These are phyloP conservation scores for Lasioglossum malachurum DNA, from an alignment of 2,888 invertebrate genomes.

Conservation along the genomic window DNA sequence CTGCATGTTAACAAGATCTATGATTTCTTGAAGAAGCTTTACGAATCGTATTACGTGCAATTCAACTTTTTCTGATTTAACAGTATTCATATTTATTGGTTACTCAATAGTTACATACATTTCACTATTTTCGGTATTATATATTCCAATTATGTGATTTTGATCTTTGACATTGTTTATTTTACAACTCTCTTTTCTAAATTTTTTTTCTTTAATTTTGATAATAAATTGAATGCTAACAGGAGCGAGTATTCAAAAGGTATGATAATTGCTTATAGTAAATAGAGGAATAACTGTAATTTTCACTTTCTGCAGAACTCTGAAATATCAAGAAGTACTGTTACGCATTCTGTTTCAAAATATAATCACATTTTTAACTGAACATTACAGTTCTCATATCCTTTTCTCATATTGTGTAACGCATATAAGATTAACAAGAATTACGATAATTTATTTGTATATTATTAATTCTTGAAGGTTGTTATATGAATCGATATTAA, in stretches of 20 bases:
- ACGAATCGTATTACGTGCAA: conserved; percentile 47
- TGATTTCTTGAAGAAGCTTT: conserved; percentile 59
- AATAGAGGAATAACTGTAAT: conserved; percentile 35
- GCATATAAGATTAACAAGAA: conserved; percentile 15
- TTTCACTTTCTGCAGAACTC: conserved; percentile 9
- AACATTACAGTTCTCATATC: conserved; percentile 17
- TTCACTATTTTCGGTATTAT: conserved; percentile 27
- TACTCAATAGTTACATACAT: conserved; percentile 31
- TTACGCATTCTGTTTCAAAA: conserved; percentile 15
- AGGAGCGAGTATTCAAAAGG: conserved; percentile 72
- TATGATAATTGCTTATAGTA: conserved; percentile 67
- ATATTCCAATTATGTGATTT: conserved; percentile 38
- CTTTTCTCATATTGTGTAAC: conserved; percentile 6
- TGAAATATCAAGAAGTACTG: background rate
- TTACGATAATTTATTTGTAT: conserved; percentile 14
- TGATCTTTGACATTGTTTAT: conserved; percentile 54
- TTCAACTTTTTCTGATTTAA: conserved; percentile 4
- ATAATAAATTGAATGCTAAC: conserved; percentile 72
- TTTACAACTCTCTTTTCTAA: conserved; percentile 41
- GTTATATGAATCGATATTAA: conserved; percentile 11
- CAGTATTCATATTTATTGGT: conserved; percentile 26
- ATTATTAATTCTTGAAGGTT: conserved; percentile 16
- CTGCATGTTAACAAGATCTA: conserved; percentile 48
- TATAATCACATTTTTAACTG: background rate
- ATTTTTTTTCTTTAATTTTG: conserved; percentile 61